Conservation (phyloP, 2,888 invertebrate species). For the Lasioglossum leucozonium region DNA sequence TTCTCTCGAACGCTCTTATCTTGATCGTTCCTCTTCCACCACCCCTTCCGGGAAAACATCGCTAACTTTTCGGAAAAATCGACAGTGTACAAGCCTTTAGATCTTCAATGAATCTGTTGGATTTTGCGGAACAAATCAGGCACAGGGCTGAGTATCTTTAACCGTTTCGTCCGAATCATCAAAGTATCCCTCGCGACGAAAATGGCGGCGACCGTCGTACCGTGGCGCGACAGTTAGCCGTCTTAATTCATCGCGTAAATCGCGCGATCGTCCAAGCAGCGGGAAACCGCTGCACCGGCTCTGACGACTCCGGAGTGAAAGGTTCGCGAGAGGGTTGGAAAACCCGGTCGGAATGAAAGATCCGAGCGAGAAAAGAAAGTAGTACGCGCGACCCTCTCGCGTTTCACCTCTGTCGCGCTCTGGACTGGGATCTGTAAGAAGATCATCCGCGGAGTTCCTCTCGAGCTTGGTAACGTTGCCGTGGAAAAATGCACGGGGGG, state of each 20-base stretch:
- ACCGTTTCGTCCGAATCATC: not conserved
- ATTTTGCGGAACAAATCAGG: not conserved
- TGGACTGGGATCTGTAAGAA: constrained; percentile 44
- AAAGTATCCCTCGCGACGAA: not conserved
- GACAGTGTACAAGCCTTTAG: not conserved
- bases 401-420: not conserved
- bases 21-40: not conserved
- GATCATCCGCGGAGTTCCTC: constrained; percentile 51
- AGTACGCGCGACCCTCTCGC: constrained; percentile 28
- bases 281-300: constrained; percentile 15
- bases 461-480: constrained; percentile 46
- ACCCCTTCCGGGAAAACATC: not conserved
- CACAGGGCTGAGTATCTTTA: no score
- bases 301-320: constrained; percentile 38
- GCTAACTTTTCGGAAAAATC: not conserved
- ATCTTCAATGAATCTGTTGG: not conserved
- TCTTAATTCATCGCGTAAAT: constrained; percentile 57
- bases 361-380: constrained; percentile 10
- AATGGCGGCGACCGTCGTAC: not conserved
- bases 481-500: constrained; percentile 11
- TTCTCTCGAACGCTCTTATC: constrained; percentile 37
- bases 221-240: not conserved
- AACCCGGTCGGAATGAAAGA: constrained; percentile 18
- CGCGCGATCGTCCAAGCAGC: constrained; percentile 39
- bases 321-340: constrained; percentile 14